Evolutionary conservation across 2,888 invertebrate genomes (phyloP).

Genomic region (Deilephila porcellus): DNA sequence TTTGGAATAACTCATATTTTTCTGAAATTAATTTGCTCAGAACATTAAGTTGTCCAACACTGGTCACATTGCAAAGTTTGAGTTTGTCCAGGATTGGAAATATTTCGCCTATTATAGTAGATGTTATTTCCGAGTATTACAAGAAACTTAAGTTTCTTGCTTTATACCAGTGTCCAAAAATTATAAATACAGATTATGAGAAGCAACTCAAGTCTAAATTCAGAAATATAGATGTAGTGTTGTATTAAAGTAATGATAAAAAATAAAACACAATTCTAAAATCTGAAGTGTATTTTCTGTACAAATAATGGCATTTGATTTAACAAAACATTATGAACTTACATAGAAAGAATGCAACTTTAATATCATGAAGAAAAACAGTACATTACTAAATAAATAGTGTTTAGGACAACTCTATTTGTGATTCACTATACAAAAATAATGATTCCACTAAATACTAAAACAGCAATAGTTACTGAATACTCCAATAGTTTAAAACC

Average conservation of each 20-base stretch:
- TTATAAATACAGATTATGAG: constrained; percentile 72
- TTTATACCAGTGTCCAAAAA: constrained; percentile 74
- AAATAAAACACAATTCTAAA: constrained; percentile 45
- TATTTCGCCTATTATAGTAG: constrained; percentile 69
- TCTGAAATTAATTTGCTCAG: constrained; percentile 62
- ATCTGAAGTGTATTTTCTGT: constrained; percentile 49
- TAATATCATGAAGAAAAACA: neutral
- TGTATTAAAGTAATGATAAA: constrained; percentile 55
- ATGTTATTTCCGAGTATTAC: constrained; percentile 74
- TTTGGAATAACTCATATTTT: constrained; percentile 77
- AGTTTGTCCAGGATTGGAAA: constrained; percentile 75
- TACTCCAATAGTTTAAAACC: neutral
- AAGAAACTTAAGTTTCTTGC: constrained; percentile 73
- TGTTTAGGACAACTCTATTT: neutral
- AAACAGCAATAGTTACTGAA: neutral
- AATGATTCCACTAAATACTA: neutral
- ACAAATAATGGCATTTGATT: constrained; percentile 54
- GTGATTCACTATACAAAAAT: constrained; percentile 3
- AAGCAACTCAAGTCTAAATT: constrained; percentile 75
- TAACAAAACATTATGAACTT: constrained; percentile 37
- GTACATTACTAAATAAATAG: neutral
- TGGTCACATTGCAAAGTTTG: constrained; percentile 65
- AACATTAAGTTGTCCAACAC: constrained; percentile 61
- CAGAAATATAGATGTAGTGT: constrained; percentile 74
- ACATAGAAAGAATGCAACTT: neutral